phyloP scores from a whole-genome alignment of 1,140 invertebrate species.

The Chelonus insularis region DNA sequence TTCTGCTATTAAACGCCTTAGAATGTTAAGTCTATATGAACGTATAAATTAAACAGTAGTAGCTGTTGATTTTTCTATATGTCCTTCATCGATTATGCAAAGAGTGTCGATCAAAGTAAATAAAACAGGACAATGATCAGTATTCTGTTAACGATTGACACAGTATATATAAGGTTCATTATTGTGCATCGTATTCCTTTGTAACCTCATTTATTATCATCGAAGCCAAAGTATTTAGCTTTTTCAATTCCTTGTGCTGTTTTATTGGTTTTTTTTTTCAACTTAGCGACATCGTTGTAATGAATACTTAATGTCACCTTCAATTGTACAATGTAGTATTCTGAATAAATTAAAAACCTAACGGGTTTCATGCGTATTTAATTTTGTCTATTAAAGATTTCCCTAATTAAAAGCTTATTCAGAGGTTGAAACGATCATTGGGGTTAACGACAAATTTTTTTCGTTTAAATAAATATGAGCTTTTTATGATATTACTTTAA shows the following conservation, averaged over 20 bases:
- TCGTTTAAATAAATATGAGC: too few relatives aligned
- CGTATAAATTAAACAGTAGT: too few relatives aligned
- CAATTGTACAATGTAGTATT: slow-evolving; percentile 2
- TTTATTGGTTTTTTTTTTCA: neutral
- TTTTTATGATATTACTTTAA: too few relatives aligned
- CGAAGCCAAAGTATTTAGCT: neutral
- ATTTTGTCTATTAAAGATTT: slow-evolving; percentile 3
- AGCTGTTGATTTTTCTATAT: too few relatives aligned
- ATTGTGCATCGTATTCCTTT: slow-evolving; percentile 2
- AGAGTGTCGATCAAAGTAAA: neutral
- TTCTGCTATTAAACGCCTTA: neutral
- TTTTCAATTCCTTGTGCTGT: neutral
- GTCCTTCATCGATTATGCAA: neutral
- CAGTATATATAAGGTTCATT: slow-evolving; percentile 1
- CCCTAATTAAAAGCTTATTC: too few relatives aligned
- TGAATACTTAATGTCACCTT: slow-evolving; percentile 3
- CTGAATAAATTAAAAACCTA: slow-evolving; percentile 5
- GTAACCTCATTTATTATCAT: neutral
- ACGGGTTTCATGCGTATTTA: neutral
- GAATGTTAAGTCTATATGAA: too few relatives aligned
- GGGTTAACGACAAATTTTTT: too few relatives aligned
- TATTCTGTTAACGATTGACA: slow-evolving; percentile 11
- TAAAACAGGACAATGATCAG: slow-evolving; percentile 17
- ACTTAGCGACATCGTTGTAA: neutral
- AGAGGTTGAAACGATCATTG: too few relatives aligned